Conservation (phyloP, 2,113 vertebrate species). For the Xiphias gladius region DNA sequence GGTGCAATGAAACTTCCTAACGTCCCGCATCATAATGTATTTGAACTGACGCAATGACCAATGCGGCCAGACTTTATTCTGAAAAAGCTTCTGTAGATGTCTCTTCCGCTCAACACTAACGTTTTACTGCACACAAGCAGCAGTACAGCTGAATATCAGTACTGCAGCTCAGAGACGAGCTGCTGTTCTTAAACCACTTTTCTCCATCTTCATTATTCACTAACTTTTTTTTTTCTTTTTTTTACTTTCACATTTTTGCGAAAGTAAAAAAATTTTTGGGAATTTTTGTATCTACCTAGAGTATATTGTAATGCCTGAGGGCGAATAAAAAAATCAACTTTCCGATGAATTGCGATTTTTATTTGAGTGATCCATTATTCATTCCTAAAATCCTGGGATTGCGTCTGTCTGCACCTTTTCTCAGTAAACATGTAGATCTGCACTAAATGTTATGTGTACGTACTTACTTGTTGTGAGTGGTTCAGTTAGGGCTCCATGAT, state of each 20-base stretch:
- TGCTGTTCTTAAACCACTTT: neutral
- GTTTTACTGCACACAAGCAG: neutral
- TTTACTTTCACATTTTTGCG: too few relatives aligned
- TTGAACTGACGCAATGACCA: slow-evolving; percentile 2
- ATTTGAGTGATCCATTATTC: too few relatives aligned
- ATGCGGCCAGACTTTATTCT: neutral
- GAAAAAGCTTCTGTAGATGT: neutral
- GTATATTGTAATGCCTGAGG: too few relatives aligned
- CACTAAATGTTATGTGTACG: too few relatives aligned
- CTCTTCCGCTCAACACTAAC: neutral
- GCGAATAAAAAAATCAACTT: too few relatives aligned
- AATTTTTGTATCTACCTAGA: neutral
- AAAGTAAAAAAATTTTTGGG: too few relatives aligned
- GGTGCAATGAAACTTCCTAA: neutral
- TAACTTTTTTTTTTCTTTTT: neutral
- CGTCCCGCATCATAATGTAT: neutral
- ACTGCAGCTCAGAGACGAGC: neutral
- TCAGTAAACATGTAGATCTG: too few relatives aligned
- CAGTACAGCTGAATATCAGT: neutral
- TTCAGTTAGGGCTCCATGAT: neutral
- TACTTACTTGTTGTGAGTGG: neutral
- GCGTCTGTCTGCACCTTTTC: too few relatives aligned
- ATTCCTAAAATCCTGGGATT: too few relatives aligned
- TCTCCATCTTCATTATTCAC: neutral
- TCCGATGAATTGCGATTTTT: too few relatives aligned